Base-by-base conservation (phyloP, 1,140 invertebrate species). In the Zelostemma sp. region DNA sequence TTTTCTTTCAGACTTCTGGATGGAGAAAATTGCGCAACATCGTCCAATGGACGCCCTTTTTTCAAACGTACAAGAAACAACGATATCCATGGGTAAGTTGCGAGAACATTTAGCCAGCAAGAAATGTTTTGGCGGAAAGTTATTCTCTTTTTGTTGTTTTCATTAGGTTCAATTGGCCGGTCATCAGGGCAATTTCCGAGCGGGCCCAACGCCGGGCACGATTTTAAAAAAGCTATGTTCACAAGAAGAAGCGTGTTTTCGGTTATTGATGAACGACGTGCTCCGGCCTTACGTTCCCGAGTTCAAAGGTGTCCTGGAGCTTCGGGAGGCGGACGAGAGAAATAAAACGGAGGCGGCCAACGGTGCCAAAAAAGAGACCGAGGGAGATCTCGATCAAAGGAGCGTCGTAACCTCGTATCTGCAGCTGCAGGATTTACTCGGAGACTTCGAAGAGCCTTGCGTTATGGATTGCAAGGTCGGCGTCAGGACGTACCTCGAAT, bases 401-500 rank as follows among this genome's bases (percentile, higher is more conserved):
- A 63, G 69, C 1, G 51, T 72, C 33, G 65, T 79, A 5, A 67
- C 69, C 1, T 70, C 87, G 41, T 98, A 95, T 80, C 88, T 98
- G 31, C 94, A 97, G 84, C 85, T 98, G 28, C 93, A 98, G 89
- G 96, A 99, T 86, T 86, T 98, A 38, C 85, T 99, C 14, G 93
- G 93, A 48, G 93, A 95, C 69, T 98, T 97, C 82, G 89, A 92
- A 60, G 90, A 93, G 47, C 95, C 96, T 0, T 97, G 93, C 76
- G 95, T 98, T 0, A 98, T 98, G 96, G 96, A 99, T 83, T 96
- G 96, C 82, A 99, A 99, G 85, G 92, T 99, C 68, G 96, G 96
- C 18, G 93, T 97, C 1, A 87, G 96, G 65, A 98, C 97, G 0
- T 99, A 98, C 82, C 86, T 98, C 47, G 96, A 98, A 85, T 95